Percentiles rank a stretch among this genome's conserved stretches.
phyloP scores from a whole-genome alignment of 2,797 vertebrate genomes.

The Scleropages formosus region DNA sequence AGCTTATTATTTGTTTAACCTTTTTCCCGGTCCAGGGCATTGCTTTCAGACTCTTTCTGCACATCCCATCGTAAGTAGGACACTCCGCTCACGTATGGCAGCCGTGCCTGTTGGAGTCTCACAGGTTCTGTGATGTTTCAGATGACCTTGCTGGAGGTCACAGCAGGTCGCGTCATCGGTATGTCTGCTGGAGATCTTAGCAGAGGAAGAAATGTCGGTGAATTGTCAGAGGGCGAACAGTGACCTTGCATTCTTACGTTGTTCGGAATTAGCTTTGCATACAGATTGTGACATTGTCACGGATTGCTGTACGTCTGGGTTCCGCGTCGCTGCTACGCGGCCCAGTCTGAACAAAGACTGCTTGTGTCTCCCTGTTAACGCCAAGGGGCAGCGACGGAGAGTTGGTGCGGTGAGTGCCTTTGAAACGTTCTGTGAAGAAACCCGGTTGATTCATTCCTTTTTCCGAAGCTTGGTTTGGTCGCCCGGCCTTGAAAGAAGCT shows the following conservation, averaged over 20 bases:
- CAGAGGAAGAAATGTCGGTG: background rate
- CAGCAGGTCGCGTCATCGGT: background rate
- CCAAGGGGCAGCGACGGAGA: background rate
- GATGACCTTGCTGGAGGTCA: constrained; percentile 4
- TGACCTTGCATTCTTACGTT: constrained; percentile 10
- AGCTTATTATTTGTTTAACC: background rate
- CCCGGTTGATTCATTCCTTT: background rate
- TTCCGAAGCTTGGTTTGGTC: background rate
- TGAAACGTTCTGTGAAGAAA: background rate
- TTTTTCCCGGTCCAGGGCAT: background rate
- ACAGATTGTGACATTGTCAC: background rate
- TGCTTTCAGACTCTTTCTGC: background rate
- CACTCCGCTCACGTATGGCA: background rate
- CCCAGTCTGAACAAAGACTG: background rate
- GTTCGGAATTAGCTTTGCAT: background rate
- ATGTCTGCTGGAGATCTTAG: background rate
- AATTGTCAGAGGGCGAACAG: background rate
- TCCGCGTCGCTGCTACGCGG: too few relatives aligned
- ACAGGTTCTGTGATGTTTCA: background rate
- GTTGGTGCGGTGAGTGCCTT: too few relatives aligned
- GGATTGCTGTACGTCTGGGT: background rate
- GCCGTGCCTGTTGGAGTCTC: background rate
- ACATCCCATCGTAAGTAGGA: background rate
- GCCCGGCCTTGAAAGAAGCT: background rate
- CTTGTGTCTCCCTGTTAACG: background rate